Base-by-base conservation (phyloP, 2,888 invertebrate species). In the Pimpla rufipes region DNA sequence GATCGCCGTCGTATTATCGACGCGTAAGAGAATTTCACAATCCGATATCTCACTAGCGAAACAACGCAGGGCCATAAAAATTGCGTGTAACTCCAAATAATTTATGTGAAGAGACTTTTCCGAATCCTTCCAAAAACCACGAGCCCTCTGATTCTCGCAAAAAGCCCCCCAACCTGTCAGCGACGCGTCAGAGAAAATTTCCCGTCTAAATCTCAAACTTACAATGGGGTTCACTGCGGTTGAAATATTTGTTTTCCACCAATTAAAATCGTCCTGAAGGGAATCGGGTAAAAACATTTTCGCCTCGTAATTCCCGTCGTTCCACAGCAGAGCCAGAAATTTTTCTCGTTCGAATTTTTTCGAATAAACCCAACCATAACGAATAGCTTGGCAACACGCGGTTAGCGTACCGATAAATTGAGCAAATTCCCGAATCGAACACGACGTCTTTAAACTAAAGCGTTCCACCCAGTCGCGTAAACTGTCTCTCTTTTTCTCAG, bases 1-100 rank as follows among this genome's bases (percentile, higher is more conserved):
- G n/a, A n/a, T n/a, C n/a, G n/a, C n/a, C n/a, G n/a, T n/a, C 52
- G 81, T 88, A 45, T 88, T 88, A 73, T 88, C 88, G 1, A 85
- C 68, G 50, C 88, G 76, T 42, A 88, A 47, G 0, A 88, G 67
- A 11, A 88, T 77, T 42, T 87, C 74, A 55, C 75, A 66, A 13
- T 66, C 18, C 3, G 37, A 71, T 10, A 78, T n/a, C 29, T 77
- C 67, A n/a, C 11, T 23, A 5, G 64, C 21, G 21, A 66, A 66
- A 45, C 64, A 66, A 6, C 10, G 16, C n/a, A 52, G 52, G 52
- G 18, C 52, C 52, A 18, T 16, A 57, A 29, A 16, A 0, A 11
- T 23, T 23, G 55, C 55, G 7, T n/a, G 11, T 57, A 57, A 13
- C 29, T 57, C 55, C 29, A 57, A 57, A 18, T 23, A 23, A 23